Conservation (phyloP, 2,888 invertebrate genomes). For the Dynastes hyllus region DNA sequence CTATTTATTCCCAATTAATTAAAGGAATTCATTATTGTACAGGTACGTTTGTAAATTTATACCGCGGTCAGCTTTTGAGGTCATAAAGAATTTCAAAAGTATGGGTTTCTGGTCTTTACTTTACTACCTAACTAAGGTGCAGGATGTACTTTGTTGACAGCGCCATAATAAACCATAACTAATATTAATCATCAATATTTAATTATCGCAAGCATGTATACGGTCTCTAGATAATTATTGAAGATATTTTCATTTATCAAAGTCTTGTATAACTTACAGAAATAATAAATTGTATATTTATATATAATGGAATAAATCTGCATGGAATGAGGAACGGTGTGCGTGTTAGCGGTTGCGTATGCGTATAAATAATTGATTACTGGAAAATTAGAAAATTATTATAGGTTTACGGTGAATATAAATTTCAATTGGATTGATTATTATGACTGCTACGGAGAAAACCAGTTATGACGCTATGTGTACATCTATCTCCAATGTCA, state of each 20-base stretch:
- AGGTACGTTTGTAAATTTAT: slow-evolving; percentile 3
- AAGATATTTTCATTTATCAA: slow-evolving; percentile 32
- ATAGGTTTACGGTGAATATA: neutral
- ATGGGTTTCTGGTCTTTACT: slow-evolving; percentile 3
- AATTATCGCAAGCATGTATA: slow-evolving; percentile 21
- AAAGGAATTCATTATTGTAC: neutral
- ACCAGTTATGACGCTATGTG: too few relatives aligned
- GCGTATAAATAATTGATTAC: slow-evolving; percentile 11
- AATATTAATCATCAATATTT: slow-evolving; percentile 37
- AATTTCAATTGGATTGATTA: neutral
- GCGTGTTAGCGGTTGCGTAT: neutral
- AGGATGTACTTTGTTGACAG: slow-evolving; percentile 31
- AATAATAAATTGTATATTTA: slow-evolving; percentile 24
- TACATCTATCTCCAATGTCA: too few relatives aligned
- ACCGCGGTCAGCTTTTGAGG: slow-evolving; percentile 12
- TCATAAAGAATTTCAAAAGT: slow-evolving; percentile 22
- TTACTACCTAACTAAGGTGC: neutral
- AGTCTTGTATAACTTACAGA: slow-evolving; percentile 5
- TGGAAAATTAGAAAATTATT: slow-evolving; percentile 29
- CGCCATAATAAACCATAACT: slow-evolving; percentile 25
- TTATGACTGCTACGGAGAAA: too few relatives aligned
- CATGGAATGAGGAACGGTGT: slow-evolving; percentile 15
- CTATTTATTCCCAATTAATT: neutral
- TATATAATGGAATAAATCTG: slow-evolving; percentile 23
- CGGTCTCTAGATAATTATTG: slow-evolving; percentile 16